Conservation (phyloP, 2,888 invertebrate genomes). For the Taphrorychus bicolor region DNA sequence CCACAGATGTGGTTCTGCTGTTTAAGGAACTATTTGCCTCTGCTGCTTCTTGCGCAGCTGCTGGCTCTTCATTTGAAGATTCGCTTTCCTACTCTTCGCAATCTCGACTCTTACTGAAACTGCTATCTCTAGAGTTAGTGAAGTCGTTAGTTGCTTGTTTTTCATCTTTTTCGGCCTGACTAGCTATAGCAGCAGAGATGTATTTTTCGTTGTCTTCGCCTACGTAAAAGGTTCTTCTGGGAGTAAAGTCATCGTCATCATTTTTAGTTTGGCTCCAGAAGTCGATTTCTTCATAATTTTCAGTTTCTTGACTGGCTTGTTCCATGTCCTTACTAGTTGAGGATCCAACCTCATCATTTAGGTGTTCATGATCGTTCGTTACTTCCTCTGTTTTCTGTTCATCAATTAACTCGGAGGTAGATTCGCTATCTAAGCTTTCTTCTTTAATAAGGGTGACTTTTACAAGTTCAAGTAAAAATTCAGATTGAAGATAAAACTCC, state of each 20-base stretch:
- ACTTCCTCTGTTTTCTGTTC: constrained; percentile 9
- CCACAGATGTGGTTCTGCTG: constrained; percentile 29
- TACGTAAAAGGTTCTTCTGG: constrained; percentile 20
- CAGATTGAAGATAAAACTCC: no score
- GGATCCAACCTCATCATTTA: background rate
- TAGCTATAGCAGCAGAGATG: background rate
- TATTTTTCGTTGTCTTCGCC: constrained; percentile 14
- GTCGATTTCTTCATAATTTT: constrained; percentile 33
- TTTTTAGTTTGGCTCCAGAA: constrained; percentile 44
- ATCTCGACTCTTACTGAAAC: constrained; percentile 49
- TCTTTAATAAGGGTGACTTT: no score
- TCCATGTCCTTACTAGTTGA: background rate
- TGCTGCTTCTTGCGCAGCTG: background rate
- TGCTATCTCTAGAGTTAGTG: constrained; percentile 55
- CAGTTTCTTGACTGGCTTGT: background rate
- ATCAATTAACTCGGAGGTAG: constrained; percentile 1
- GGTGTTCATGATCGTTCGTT: constrained; percentile 5
- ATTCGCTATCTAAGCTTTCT: constrained; percentile 17
- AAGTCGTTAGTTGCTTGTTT: constrained; percentile 42
- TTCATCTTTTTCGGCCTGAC: background rate
- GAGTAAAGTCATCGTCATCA: constrained; percentile 37
- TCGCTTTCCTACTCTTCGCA: no score
- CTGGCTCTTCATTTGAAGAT: constrained; percentile 18
- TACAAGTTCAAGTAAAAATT: no score
- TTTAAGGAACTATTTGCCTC: constrained; percentile 5